Conservation (phyloP, 2,113 vertebrate species). For the Steatornis caripensis region DNA sequence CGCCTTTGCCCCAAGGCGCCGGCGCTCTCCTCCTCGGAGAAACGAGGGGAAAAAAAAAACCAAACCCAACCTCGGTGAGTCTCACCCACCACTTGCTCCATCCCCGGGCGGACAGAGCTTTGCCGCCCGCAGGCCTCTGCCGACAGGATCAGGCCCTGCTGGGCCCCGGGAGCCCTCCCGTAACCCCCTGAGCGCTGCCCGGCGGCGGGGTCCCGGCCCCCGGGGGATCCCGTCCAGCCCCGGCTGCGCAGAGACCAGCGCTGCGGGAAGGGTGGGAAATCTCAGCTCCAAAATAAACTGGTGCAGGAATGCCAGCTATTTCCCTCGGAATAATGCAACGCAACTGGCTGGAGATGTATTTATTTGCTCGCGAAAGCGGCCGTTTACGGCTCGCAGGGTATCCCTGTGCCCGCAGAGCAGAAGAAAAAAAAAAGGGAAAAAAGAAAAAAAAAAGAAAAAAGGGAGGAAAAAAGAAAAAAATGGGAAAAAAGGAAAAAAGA, state of each 20-base stretch:
- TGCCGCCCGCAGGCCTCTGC: neutral
- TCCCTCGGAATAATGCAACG: constrained; percentile 38
- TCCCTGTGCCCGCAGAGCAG: neutral
- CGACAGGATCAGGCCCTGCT: neutral
- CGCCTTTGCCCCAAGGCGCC: neutral
- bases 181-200: neutral
- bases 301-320: constrained; percentile 60
- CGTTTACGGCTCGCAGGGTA: neutral
- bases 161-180: neutral
- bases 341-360: constrained; percentile 37
- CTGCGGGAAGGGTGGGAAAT: constrained; percentile 57
- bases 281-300: constrained; percentile 61
- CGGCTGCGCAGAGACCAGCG: neutral
- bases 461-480: fast-evolving
- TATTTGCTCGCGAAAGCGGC: constrained; percentile 14
- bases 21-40: neutral
- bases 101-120: neutral
- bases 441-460: fast-evolving
- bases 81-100: neutral
- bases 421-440: no score
- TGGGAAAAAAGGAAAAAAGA: neutral
- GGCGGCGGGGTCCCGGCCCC: neutral
- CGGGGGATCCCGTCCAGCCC: neutral
- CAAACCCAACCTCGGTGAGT: fast-evolving
- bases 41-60: neutral